Base-by-base conservation (phyloP, 2,113 vertebrate genomes). In the Rissa tridactyla region DNA sequence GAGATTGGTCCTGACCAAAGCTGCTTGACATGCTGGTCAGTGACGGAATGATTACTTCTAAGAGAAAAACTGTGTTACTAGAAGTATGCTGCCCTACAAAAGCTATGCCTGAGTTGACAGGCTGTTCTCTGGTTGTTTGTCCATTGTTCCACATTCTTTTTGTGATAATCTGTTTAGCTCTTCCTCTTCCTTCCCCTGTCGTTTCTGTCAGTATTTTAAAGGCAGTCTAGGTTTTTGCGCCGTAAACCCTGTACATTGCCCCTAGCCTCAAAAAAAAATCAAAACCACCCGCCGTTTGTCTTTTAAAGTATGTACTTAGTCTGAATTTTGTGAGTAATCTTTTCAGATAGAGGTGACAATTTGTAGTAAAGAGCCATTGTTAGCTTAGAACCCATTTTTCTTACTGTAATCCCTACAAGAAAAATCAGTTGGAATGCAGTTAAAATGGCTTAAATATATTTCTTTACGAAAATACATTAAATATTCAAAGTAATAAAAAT, bases 211-310 rank as follows among this genome's bases (percentile, higher is more conserved):
- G 15, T 32, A 65, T 49, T 76, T 79, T 52, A 77, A 80, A 80
- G 17, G 5, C 22, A 66, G 12, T 11, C 7, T 9, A 70, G 2
- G 0, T 6, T 82, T 77, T 80, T 54, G 4, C 6, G 72, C 27
- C 44, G 52, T 42, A 42, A 93, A 25, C 8, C 26, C 17, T 25
- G 17, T n/a, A 4, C 32, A 11, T 42, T 75, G 25, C 5, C 6
- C 19, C 34, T 61, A 42, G 21, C 18, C 13, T 38, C 12, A 15
- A 79, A 75, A 82, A 76, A 2, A 47, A 4, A 2, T 70, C 14
- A 46, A 82, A 65, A 1, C 3, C 3, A 32, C 6, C 3, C 3
- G 27, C 6, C 0, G 30, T 47, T 83, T 64, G 2, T 18, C 36
- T 52, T 88, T 61, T 78, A 10, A 76, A 68, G 73, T 30, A 85